Percentiles rank a stretch among this genome's conserved stretches.
Evolutionary conservation across 2,797 vertebrate species (phyloP).

Genomic region (Sorex maritimensis): DNA sequence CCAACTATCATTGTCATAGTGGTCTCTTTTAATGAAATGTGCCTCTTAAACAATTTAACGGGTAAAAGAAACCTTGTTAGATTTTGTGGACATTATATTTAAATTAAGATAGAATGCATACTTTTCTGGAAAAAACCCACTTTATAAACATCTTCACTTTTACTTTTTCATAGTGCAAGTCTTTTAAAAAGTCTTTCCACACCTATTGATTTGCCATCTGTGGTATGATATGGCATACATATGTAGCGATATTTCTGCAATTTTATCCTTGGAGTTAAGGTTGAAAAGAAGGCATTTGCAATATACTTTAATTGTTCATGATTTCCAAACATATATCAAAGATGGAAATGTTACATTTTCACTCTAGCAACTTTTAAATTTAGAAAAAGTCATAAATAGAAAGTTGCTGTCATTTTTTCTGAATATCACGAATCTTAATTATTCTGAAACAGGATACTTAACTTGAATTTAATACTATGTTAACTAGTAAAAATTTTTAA

Average conservation of each 20-base stretch:
- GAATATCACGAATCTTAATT: background rate
- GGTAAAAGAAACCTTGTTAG: background rate
- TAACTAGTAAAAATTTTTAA: constrained; percentile 9
- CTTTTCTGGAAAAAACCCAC: background rate
- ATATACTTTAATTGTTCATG: constrained; percentile 38
- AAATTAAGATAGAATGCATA: constrained; percentile 32
- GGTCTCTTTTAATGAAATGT: background rate
- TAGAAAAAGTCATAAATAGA: constrained; percentile 5
- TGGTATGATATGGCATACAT: background rate
- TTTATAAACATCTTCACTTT: background rate
- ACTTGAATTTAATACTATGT: background rate
- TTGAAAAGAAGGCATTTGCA: constrained; percentile 24
- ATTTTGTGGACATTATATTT: constrained; percentile 24
- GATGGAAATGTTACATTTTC: constrained; percentile 32
- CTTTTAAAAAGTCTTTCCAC: background rate
- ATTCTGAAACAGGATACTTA: constrained; percentile 8
- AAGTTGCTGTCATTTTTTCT: background rate
- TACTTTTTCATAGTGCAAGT: background rate
- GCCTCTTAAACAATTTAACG: background rate
- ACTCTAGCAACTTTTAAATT: background rate
- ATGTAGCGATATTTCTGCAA: background rate
- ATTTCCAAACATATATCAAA: constrained; percentile 20
- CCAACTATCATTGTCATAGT: no score
- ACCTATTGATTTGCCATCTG: background rate
- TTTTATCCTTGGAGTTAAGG: background rate